Base-by-base conservation (phyloP, 2,888 invertebrate genomes). In the Philereme vetulata region DNA sequence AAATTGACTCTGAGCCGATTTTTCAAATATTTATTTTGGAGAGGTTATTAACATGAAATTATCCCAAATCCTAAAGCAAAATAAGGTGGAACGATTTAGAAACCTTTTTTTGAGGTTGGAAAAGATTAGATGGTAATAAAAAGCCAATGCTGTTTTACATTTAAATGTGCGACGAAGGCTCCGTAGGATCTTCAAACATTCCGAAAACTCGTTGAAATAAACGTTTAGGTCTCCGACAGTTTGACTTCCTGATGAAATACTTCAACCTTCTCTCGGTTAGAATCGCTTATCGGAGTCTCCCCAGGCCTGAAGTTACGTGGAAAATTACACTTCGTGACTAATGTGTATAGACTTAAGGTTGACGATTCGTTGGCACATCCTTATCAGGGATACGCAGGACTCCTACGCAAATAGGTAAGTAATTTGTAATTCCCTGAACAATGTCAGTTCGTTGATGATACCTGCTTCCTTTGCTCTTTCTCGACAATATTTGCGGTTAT, bases 361-460 rank as follows among this genome's bases (percentile, higher is more conserved):
- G 21, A 56, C 43, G 50, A 54, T 56, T 48, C 46, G 32, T 51
- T 50, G 34, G 34, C 49, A 55, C 51, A 32, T 46, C 52, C 54
- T 64, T 66, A 64, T 64, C 66, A 50, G 40, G 10, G 42, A 7
- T 36, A 42, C 11, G 44, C 59, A 62, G 61, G 51, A 44, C 49
- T 45, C 50, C 44, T 45, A 33, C 10, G 36, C 44, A 56, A 62
- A 58, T 52, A 56, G 48, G 57, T 32, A 21, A 55, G 45, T 42
- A 52, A 52, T 57, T 48, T 34, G 38, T 21, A 21, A 21, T 21
- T 21, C 21, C 21, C 21, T 21, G 21, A 21, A 21, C 21, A 21
- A 21, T 21, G 21, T 21, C 21, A 21, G 21, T 21, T 21, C 21
- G 21, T 21, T 21, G 21, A 21, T 21, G 21, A 21, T 21, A 2